A percentile compares a stretch with the other conserved stretches of the same genome.
These are phyloP conservation scores for Aphelenchoides avenae DNA, from an alignment of 1,140 invertebrate species.

Conservation along the genomic window DNA sequence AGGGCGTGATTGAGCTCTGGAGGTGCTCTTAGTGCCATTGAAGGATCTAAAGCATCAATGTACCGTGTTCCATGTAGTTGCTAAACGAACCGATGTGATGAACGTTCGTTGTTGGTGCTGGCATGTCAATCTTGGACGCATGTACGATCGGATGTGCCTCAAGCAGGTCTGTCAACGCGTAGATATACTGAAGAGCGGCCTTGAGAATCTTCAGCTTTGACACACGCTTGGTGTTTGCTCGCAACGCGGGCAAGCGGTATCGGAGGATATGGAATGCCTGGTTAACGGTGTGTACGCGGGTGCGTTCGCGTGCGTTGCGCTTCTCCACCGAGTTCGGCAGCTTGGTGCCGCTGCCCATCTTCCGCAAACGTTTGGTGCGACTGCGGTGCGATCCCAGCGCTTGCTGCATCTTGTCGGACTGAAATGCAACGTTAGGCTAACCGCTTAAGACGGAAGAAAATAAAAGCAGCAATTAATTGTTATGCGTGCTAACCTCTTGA, in stretches of 20 bases:
- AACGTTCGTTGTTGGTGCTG: neutral
- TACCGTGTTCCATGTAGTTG: neutral
- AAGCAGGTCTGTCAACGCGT: conserved; percentile 2
- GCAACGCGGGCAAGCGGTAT: conserved; percentile 7
- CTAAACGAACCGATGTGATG: neutral
- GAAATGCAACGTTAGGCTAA: too few relatives aligned
- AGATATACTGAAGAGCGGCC: conserved; percentile 13
- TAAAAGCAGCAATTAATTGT: too few relatives aligned
- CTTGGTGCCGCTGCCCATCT: too few relatives aligned
- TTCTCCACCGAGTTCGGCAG: conserved; percentile 26
- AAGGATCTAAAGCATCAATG: neutral
- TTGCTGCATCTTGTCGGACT: too few relatives aligned
- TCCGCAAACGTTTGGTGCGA: too few relatives aligned
- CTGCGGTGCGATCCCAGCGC: too few relatives aligned
- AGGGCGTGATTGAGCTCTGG: too few relatives aligned
- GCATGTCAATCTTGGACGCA: neutral
- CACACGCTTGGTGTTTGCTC: conserved; percentile 39
- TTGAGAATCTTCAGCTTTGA: conserved; percentile 37
- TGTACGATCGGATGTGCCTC: neutral
- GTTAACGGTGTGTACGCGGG: conserved; percentile 25
- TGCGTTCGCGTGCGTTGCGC: conserved; percentile 25
- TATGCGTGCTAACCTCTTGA: too few relatives aligned
- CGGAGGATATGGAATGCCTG: conserved; percentile 11
- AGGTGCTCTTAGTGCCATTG: neutral
- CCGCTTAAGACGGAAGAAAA: too few relatives aligned